These are phyloP conservation scores for Schizothorax lantsangensis DNA, from an alignment of 2,797 vertebrate genomes.

Conservation along the genomic window DNA sequence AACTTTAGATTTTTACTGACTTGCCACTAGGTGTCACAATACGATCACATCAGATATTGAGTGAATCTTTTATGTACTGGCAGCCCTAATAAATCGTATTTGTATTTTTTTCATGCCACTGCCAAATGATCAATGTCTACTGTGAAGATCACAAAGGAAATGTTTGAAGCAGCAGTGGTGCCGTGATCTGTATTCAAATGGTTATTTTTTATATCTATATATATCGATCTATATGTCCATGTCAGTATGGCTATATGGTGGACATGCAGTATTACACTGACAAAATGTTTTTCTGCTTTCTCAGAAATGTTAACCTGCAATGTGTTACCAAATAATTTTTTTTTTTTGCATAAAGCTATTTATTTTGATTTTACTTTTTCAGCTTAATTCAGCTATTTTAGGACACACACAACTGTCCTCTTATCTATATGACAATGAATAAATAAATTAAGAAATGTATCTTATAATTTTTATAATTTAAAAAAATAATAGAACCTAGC, in stretches of 20 bases:
- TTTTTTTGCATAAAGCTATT: neutral
- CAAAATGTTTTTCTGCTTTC: neutral
- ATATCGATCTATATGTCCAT: neutral
- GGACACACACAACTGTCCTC: neutral
- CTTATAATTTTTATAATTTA: too few relatives aligned
- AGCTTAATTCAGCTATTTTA: neutral
- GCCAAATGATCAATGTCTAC: neutral
- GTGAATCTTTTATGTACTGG: neutral
- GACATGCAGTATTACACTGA: neutral
- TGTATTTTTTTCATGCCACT: neutral
- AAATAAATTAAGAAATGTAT: neutral
- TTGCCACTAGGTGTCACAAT: constrained; percentile 15
- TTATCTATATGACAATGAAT: neutral
- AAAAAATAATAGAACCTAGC: neutral
- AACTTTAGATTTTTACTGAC: neutral
- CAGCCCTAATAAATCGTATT: neutral
- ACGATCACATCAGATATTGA: neutral
- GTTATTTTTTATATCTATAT: neutral
- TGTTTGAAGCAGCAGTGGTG: neutral
- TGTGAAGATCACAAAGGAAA: neutral
- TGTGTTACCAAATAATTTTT: neutral
- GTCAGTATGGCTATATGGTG: neutral
- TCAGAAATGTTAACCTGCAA: neutral
- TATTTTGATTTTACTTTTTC: neutral
- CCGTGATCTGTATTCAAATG: neutral